phyloP scores from a whole-genome alignment of 2,888 invertebrate species.

The Patella ulyssiponensis region DNA sequence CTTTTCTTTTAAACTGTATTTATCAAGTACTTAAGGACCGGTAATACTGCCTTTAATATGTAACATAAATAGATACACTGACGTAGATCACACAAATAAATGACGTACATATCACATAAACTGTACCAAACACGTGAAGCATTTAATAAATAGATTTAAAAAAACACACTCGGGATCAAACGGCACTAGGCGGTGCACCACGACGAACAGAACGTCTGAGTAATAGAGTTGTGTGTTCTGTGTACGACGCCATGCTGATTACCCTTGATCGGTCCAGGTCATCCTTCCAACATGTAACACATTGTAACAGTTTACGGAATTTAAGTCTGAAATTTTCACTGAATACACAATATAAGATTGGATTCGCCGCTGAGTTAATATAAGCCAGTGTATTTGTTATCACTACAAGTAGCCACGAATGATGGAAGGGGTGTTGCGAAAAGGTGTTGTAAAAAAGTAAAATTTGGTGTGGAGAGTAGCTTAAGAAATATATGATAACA shows the following conservation, averaged over 20 bases:
- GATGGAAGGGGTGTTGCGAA: slow-evolving; percentile 60
- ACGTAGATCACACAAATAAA: no score
- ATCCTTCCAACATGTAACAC: slow-evolving; percentile 40
- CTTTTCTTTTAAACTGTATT: no score
- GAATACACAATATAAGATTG: slow-evolving; percentile 71
- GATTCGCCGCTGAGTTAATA: slow-evolving; percentile 72
- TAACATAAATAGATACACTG: no score
- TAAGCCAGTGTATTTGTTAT: slow-evolving; percentile 70
- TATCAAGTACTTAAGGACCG: no score
- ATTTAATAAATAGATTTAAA: no score
- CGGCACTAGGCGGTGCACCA: neutral
- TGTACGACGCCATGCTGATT: slow-evolving; percentile 41
- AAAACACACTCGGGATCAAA: neutral
- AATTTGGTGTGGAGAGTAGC: slow-evolving; percentile 73
- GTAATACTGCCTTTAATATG: no score
- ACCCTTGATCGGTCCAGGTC: slow-evolving; percentile 25
- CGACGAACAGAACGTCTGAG: slow-evolving; percentile 29
- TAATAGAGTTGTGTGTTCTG: slow-evolving; percentile 47
- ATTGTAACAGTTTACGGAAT: slow-evolving; percentile 57
- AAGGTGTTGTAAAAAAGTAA: slow-evolving; percentile 70
- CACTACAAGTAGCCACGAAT: slow-evolving; percentile 68
- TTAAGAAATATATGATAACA: slow-evolving; percentile 73
- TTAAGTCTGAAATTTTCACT: slow-evolving; percentile 69
- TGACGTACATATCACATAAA: no score
- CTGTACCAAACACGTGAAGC: no score